Evolutionary conservation across 2,113 vertebrate species (phyloP), one percentile per base, ranked within the genome.

Genomic region (Alaudala cheleensis): DNA sequence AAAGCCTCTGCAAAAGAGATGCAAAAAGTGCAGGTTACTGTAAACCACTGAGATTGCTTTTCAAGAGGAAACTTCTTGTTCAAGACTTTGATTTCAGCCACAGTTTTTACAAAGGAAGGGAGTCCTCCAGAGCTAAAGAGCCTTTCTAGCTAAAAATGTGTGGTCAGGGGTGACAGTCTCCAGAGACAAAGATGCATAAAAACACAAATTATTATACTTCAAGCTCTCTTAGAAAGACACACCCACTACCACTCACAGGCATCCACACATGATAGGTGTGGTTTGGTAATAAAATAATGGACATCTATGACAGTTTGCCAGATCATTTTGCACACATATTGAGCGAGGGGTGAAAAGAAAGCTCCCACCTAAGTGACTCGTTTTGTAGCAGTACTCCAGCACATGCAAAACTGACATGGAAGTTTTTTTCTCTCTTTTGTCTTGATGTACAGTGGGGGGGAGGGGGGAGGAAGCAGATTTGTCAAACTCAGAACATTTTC

Each of bases 321-420:
- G 42, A 50, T 69, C 13, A 54, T 81, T 78, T 74, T 49, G 33
- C 33, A 53, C 5, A 31, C 2, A 24, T 25, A 34, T 23, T 58
- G 26, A 67, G 6, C 0, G 0, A 87, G n/a, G 8, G 79, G 5
- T 0, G 0, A 47, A 67, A 90, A 79, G 29, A 74, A 19, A 81
- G 3, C 6, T 37, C 37, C 7, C 10, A 64, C 25, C 4, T 67
- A 34, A 86, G 6, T 65, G 44, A 44, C 12, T 61, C 0, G 0
- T 33, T 77, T 73, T 86, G 45, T 60, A 60, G 39, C 7, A 53
- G n/a, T 61, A 42, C 11, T 50, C 17, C 39, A 76, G 45, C 8
- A 88, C 16, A 37, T 44, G 18, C 53, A 73, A 61, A 13, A 12
- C 10, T 62, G 28, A 39, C 2, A 9, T 10, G 3, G 54, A 65